Evolutionary conservation across 2,797 vertebrate species (phyloP), one percentile per base, ranked within the genome.

Genomic region (Gymnoscopelus microlampas): DNA sequence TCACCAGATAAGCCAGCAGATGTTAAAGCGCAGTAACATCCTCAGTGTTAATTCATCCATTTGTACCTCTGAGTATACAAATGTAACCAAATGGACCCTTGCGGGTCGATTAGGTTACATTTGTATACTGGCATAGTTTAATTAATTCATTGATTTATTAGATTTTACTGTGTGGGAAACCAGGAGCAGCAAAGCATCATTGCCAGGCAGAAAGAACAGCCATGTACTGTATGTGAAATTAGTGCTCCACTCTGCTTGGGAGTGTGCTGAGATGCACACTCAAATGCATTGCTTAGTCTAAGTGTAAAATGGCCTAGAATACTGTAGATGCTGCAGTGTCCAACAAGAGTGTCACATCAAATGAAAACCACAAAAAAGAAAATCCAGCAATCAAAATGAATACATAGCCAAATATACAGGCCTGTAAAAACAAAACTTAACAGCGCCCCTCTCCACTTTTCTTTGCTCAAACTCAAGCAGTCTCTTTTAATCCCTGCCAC

Each of bases 361-460:
- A 83, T 80, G 68, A 35, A 80, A 81, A 85, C 71, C 77, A 85
- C 74, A 64, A 66, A 80, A 69, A 64, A 11, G 50, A 71, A 83
- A 84, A 91, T 85, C 79, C 93, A 90, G 92, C 89, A 77, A 84
- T 87, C 81, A 66, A 80, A 90, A 89, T 73, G 68, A 86, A 91
- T 90, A 90, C 90, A 95, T 88, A 95, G 95, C 87, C 93, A 92
- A 93, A 90, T 84, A 93, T 92, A 93, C 91, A 85, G 74, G 81
- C 72, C 70, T 76, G 73, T 56, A 69, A 55, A 49, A 80, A 82
- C 57, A 70, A 72, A 85, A 76, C 66, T 88, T 92, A 92, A 92
- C 32, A 35, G 32, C 32, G 6, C 79, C 55, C 54, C 62, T 66
- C 63, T 24, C 78, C 66, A 70, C 29, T 60, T 73, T 84, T 81